Conservation (phyloP, 1,140 invertebrate genomes). For the Cherax quadricarinatus region DNA sequence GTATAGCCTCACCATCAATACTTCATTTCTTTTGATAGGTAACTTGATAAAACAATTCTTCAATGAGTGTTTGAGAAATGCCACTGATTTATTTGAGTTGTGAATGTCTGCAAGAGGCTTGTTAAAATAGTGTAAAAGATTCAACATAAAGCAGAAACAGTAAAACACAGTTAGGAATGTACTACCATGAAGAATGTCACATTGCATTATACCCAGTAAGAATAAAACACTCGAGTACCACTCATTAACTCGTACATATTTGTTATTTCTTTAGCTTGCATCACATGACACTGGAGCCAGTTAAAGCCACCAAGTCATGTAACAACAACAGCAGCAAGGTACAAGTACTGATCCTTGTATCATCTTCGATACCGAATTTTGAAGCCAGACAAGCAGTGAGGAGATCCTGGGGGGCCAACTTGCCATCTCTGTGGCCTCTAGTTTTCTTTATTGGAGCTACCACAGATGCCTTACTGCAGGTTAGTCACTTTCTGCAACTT, state of each 20-base stretch:
- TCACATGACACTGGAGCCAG: neutral
- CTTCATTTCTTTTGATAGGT: no score
- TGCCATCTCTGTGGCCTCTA: slow-evolving; percentile 21
- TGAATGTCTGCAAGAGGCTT: no score
- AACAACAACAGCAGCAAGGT: neutral
- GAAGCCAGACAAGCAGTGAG: slow-evolving; percentile 34
- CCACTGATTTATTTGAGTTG: no score
- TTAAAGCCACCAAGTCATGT: slow-evolving; percentile 1
- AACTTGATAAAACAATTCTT: no score
- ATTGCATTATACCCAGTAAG: no score
- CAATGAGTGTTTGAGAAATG: no score
- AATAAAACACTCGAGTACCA: no score
- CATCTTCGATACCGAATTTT: slow-evolving; percentile 15
- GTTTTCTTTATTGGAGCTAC: slow-evolving; percentile 51
- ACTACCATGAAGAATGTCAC: no score
- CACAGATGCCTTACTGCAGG: slow-evolving; percentile 8
- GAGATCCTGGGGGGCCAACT: slow-evolving; percentile 24
- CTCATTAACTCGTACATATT: neutral
- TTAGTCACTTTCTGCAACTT: slow-evolving; percentile 24
- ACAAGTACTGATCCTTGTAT: slow-evolving; percentile 29
- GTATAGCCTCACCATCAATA: no score
- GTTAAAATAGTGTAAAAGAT: no score
- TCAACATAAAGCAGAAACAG: no score
- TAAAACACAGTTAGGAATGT: no score
- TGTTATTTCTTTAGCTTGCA: neutral